Percentiles rank a stretch among this genome's conserved stretches.
Evolutionary conservation across 2,113 vertebrate species (phyloP).

Genomic region (Ifrita kowaldi): DNA sequence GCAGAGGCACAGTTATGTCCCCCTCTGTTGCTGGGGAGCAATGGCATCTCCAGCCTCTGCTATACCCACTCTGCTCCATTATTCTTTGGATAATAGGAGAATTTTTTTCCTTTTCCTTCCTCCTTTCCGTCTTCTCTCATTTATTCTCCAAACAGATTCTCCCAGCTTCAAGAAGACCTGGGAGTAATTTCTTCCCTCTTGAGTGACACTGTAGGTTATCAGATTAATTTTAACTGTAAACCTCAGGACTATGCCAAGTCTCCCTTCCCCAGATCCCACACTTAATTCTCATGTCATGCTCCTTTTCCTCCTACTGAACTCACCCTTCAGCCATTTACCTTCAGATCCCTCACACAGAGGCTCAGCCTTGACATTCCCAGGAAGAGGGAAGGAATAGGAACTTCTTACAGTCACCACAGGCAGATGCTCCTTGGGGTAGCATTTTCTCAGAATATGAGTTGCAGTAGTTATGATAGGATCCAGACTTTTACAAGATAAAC

Average conservation of each 20-base stretch:
- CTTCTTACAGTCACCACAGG: conserved; percentile 76
- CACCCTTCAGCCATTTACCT: conserved; percentile 25
- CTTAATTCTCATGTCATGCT: neutral
- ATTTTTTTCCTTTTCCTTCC: rapidly evolving
- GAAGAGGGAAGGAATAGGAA: conserved; percentile 75
- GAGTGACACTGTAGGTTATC: neutral
- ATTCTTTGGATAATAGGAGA: neutral
- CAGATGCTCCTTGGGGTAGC: conserved; percentile 77
- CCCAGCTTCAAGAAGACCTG: neutral
- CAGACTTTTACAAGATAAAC: conserved; percentile 61
- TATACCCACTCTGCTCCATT: neutral
- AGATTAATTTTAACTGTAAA: neutral
- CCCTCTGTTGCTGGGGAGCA: neutral
- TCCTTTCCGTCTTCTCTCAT: neutral
- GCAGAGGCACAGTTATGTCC: neutral
- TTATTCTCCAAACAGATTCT: neutral
- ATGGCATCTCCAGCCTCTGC: neutral
- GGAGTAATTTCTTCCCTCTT: neutral
- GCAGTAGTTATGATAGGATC: conserved; percentile 70
- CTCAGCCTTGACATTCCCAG: conserved; percentile 27
- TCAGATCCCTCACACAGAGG: neutral
- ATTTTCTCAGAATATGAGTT: conserved; percentile 85
- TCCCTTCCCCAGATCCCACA: neutral
- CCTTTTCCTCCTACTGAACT: neutral
- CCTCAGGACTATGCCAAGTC: neutral